These are phyloP conservation scores for Orientallactaga bullata DNA, from an alignment of 2,113 vertebrate genomes.

Conservation along the genomic window DNA sequence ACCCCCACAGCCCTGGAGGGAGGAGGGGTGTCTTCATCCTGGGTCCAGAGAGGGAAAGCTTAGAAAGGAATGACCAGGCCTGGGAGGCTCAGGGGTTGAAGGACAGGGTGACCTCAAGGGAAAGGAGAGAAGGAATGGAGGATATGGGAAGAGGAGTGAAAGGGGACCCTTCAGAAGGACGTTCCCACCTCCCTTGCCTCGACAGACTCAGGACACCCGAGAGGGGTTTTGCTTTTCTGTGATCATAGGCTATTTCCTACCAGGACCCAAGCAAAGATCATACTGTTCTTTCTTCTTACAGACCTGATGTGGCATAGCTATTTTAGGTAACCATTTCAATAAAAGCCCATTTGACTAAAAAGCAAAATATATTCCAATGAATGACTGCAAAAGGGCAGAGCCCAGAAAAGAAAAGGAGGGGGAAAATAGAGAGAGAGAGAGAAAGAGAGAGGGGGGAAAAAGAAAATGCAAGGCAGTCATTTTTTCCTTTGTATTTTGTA, in stretches of 20 bases:
- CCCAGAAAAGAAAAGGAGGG: conserved; percentile 79
- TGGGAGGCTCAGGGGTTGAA: fast-evolving
- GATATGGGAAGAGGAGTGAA: neutral
- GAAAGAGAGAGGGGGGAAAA: neutral
- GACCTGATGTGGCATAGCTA: conserved; percentile 87
- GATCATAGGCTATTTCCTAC: conserved; percentile 81
- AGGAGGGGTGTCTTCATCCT: neutral
- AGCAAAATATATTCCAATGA: conserved; percentile 88
- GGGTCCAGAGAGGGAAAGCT: too few relatives aligned
- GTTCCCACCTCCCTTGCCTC: neutral
- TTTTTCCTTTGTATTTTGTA: conserved; percentile 90
- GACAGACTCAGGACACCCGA: conserved; percentile 55
- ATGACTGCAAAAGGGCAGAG: conserved; percentile 88
- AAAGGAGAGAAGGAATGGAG: neutral
- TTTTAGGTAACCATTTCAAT: conserved; percentile 90
- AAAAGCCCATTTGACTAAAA: conserved; percentile 91
- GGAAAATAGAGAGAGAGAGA: neutral
- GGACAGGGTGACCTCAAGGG: neutral
- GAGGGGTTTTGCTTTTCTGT: conserved; percentile 75
- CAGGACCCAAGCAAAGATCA: conserved; percentile 80
- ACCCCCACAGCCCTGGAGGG: fast-evolving
- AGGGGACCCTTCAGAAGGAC: conserved; percentile 18
- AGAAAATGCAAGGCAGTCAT: conserved; percentile 89
- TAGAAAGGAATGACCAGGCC: fast-evolving
- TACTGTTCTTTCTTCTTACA: conserved; percentile 85